Conservation (phyloP, 2,797 vertebrate genomes). For the Sparus aurata region DNA sequence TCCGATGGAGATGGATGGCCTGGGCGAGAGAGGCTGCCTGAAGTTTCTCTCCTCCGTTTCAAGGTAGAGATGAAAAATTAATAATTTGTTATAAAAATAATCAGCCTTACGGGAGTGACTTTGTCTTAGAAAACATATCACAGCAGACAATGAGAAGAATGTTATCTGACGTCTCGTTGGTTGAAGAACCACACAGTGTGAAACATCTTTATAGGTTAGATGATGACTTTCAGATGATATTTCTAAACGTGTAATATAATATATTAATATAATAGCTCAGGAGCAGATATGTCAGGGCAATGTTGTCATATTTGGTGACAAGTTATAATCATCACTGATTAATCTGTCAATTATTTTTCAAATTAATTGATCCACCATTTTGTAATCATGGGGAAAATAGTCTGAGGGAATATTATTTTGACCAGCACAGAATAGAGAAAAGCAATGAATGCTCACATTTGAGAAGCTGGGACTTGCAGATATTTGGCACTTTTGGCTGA, state of each 20-base stretch:
- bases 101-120: neutral
- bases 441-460: neutral
- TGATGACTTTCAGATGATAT: too few relatives aligned
- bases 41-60: constrained; percentile 26
- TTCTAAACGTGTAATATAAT: too few relatives aligned
- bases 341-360: neutral
- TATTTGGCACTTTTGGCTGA: neutral
- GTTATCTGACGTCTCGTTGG: neutral
- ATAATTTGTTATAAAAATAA: constrained; percentile 11
- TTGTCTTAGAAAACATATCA: neutral
- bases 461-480: neutral
- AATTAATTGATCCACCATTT: neutral
- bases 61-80: constrained; percentile 29
- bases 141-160: neutral
- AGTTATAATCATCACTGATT: neutral
- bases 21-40: constrained; percentile 5
- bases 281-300: too few relatives aligned
- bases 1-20: constrained; percentile 45
- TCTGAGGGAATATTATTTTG: neutral
- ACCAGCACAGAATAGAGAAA: neutral
- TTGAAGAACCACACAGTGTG: neutral
- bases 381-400: neutral
- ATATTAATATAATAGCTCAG: neutral
- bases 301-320: neutral
- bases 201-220: neutral